These are phyloP conservation scores for Perca fluviatilis DNA, from an alignment of 2,113 vertebrate species.

Conservation along the genomic window DNA sequence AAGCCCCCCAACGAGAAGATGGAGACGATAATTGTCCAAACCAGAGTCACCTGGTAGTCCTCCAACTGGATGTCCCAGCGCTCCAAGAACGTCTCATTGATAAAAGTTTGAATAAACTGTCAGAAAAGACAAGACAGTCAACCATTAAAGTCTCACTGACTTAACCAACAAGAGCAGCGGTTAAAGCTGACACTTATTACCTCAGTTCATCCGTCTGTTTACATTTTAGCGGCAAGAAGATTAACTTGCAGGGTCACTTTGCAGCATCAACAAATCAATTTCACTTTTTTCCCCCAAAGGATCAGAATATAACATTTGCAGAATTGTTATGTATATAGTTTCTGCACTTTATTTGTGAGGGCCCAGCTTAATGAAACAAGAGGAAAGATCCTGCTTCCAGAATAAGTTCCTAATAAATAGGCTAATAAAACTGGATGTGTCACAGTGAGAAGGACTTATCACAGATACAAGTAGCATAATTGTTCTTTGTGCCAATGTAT, in stretches of 20 bases:
- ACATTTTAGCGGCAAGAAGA: background rate
- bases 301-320: background rate
- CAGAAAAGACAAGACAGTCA: slow-evolving; percentile 30
- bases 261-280: background rate
- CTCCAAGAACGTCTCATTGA: slow-evolving; percentile 87
- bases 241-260: background rate
- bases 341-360: background rate
- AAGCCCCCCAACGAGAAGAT: slow-evolving; percentile 90
- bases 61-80: slow-evolving; percentile 83
- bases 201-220: background rate
- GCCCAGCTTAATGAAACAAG: background rate
- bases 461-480: slow-evolving; percentile 21
- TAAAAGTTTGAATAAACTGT: slow-evolving; percentile 90
- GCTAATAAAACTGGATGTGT: background rate
- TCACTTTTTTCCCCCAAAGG: background rate
- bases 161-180: background rate
- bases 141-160: slow-evolving; percentile 3
- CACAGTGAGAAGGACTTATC: slow-evolving; percentile 28
- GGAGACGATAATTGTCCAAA: slow-evolving; percentile 93
- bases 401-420: background rate
- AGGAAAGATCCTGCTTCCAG: background rate
- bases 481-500: slow-evolving; percentile 27
- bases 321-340: background rate
- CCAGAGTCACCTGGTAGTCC: slow-evolving; percentile 83
- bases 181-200: slow-evolving; percentile 35